phyloP scores from a whole-genome alignment of 2,797 vertebrate species.

The Carduelis carduelis region DNA sequence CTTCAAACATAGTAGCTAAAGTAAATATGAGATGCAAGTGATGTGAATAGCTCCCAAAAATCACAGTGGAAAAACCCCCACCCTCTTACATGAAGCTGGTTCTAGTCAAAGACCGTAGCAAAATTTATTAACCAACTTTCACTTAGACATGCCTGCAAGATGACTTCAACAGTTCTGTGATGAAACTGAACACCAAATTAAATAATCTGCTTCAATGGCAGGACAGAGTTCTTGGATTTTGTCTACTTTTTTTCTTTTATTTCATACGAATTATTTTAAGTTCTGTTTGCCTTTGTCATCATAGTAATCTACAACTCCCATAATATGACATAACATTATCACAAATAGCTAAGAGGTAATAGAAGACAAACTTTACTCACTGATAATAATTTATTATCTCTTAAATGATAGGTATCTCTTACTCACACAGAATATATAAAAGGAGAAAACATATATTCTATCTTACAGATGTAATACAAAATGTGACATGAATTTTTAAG shows the following conservation, averaged over 20 bases:
- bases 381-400: not conserved
- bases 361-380: not conserved
- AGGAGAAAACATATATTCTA: not conserved
- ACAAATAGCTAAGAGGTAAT: not conserved
- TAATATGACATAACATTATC: not conserved
- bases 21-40: not conserved
- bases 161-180: not conserved
- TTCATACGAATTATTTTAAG: not conserved
- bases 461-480: not conserved
- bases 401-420: not conserved
- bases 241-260: not conserved
- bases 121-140: not conserved
- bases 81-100: not conserved
- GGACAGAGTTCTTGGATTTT: not conserved
- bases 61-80: fast-evolving
- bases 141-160: not conserved
- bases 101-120: not conserved
- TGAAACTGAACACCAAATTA: not conserved
- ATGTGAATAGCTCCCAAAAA: not conserved
- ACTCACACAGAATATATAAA: not conserved
- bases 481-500: not conserved
- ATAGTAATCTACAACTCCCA: not conserved
- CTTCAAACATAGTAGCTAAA: not conserved
- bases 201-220: not conserved
- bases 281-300: not conserved